Evolutionary conservation across 1,140 invertebrate genomes (phyloP).

Genomic region (Eriosoma lanigerum): DNA sequence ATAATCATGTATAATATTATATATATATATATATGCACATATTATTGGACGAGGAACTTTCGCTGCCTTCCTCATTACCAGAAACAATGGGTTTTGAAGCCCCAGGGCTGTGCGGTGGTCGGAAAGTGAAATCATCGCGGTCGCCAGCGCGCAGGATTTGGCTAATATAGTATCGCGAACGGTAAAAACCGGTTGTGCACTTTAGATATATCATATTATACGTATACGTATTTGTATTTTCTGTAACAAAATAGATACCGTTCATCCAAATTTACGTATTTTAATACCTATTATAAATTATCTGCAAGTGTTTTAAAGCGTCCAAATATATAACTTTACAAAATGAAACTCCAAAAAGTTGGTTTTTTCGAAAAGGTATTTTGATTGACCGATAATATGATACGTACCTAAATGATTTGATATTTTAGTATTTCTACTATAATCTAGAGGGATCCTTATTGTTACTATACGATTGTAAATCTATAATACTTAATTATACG

Average conservation of each 20-base stretch:
- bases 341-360: too few species aligned
- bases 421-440: too few species aligned
- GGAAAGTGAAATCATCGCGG: constrained; percentile 45
- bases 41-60: constrained; percentile 16
- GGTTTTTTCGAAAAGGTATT: too few species aligned
- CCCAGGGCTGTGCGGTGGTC: constrained; percentile 3
- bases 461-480: background rate
- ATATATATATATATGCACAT: background rate
- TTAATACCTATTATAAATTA: too few species aligned
- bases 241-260: constrained; percentile 22
- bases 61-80: constrained; percentile 33
- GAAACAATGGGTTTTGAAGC: constrained; percentile 44
- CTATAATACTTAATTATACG: constrained; percentile 1
- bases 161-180: constrained; percentile 19
- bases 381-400: too few species aligned
- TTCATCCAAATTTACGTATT: too few species aligned
- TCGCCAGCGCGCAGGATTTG: background rate
- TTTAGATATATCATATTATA: background rate
- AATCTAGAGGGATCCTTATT: background rate
- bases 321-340: too few species aligned
- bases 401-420: too few species aligned
- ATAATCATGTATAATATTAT: background rate
- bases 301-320: too few species aligned
- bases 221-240: background rate
- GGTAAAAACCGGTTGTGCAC: constrained; percentile 39